These are phyloP conservation scores for Podilymbus podiceps DNA, from an alignment of 2,113 vertebrate genomes.

Conservation along the genomic window DNA sequence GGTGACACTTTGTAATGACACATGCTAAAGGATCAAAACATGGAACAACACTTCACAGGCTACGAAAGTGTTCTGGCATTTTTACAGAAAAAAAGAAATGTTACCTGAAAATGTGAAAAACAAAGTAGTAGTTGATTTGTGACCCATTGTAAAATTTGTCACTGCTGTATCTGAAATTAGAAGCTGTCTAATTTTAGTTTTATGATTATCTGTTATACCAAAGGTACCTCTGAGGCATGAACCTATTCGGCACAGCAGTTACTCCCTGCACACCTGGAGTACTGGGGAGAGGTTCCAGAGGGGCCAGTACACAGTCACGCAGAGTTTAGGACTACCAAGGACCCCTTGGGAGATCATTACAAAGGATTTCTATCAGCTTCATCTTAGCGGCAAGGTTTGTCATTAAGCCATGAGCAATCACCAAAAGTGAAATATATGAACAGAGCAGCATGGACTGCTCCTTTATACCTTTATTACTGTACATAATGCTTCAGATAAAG, in stretches of 20 bases:
- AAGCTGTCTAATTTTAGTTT: not conserved
- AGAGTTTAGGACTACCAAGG: not conserved
- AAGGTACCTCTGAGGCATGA: not conserved
- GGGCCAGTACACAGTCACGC: not conserved
- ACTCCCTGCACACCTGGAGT: not conserved
- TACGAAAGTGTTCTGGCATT: not conserved
- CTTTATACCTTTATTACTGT: not conserved
- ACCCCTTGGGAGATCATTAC: not conserved
- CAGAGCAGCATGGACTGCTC: not conserved
- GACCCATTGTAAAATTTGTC: not conserved
- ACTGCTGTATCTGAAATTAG: not conserved
- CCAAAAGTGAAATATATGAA: not conserved
- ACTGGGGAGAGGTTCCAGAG: not conserved
- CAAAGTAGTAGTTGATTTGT: not conserved
- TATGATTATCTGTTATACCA: not conserved
- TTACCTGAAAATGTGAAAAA: not conserved
- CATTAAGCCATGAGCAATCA: accelerated
- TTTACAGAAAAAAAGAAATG: not conserved
- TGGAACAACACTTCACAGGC: not conserved
- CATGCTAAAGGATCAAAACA: not conserved
- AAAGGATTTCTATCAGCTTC: not conserved
- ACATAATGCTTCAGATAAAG: not conserved
- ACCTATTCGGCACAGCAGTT: not conserved
- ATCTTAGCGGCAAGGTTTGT: not conserved
- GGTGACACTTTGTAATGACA: not conserved